Evolutionary conservation across 2,797 vertebrate genomes (phyloP).

Genomic region (Sebastes miniatus): DNA sequence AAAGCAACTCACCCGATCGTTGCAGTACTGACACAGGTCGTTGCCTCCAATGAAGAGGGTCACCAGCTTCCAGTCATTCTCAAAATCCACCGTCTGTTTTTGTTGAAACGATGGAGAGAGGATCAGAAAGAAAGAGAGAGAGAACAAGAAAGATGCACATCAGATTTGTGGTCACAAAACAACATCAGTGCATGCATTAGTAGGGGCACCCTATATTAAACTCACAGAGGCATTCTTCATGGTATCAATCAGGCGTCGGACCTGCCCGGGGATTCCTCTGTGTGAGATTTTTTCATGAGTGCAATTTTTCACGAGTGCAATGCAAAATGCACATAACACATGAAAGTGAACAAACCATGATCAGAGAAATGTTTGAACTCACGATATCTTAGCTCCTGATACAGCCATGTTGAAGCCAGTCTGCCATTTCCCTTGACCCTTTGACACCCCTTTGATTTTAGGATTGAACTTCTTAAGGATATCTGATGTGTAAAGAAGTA

Average conservation of each 20-base stretch:
- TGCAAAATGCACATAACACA: background rate
- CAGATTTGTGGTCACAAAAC: background rate
- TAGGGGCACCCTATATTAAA: background rate
- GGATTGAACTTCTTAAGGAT: slow-evolving; percentile 94
- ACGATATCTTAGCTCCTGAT: slow-evolving; percentile 85
- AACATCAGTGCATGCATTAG: background rate
- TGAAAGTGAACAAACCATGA: background rate
- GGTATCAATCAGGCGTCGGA: slow-evolving; percentile 76
- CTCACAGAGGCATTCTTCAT: slow-evolving; percentile 87
- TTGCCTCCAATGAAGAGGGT: slow-evolving; percentile 91
- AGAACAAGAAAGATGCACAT: background rate
- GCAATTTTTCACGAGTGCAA: slow-evolving; percentile 6
- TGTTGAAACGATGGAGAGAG: slow-evolving; percentile 8
- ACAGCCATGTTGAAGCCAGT: slow-evolving; percentile 88
- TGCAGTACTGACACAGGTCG: slow-evolving; percentile 93
- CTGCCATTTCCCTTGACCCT: slow-evolving; percentile 64
- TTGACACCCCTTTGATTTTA: slow-evolving; percentile 86
- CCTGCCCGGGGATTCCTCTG: slow-evolving; percentile 88
- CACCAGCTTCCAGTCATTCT: slow-evolving; percentile 94
- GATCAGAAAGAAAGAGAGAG: slow-evolving; percentile 8
- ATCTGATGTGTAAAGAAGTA: slow-evolving; percentile 76
- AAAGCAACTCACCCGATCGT: slow-evolving; percentile 83
- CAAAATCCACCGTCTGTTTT: slow-evolving; percentile 86
- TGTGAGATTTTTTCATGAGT: slow-evolving; percentile 26
- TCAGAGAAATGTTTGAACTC: slow-evolving; percentile 53